Percentiles rank a stretch among this genome's conserved stretches.
Evolutionary conservation across 1,140 invertebrate genomes (phyloP).

Genomic region (Lepidotrigona ventralis): DNA sequence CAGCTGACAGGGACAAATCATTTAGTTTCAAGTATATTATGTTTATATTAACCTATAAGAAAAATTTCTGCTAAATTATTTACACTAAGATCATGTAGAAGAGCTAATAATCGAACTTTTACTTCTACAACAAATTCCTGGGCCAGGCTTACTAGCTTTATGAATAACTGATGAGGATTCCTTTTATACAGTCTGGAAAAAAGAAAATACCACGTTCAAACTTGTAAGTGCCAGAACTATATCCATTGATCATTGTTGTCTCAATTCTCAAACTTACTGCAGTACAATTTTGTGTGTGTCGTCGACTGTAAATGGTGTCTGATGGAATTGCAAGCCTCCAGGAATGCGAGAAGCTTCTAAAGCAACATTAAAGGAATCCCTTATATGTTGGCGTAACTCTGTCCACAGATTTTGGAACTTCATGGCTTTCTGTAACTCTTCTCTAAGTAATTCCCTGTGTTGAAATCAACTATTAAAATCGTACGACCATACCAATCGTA

Average conservation of each 20-base stretch:
- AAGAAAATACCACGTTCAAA: constrained; percentile 2
- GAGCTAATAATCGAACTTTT: constrained; percentile 82
- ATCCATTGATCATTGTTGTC: neutral
- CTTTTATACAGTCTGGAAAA: constrained; percentile 82
- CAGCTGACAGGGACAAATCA: neutral
- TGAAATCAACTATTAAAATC: constrained; percentile 12
- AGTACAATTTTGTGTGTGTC: constrained; percentile 68
- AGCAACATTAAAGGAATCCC: constrained; percentile 78
- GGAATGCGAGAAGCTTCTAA: constrained; percentile 72
- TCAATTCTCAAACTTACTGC: constrained; percentile 58
- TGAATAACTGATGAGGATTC: constrained; percentile 83
- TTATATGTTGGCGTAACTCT: constrained; percentile 80
- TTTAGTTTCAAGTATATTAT: constrained; percentile 14
- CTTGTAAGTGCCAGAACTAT: neutral
- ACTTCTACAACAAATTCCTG: constrained; percentile 84
- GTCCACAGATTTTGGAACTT: constrained; percentile 81
- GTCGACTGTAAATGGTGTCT: constrained; percentile 61
- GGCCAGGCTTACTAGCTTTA: constrained; percentile 83
- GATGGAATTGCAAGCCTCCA: constrained; percentile 63
- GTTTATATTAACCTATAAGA: constrained; percentile 77
- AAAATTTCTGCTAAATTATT: constrained; percentile 81
- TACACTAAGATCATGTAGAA: constrained; percentile 77
- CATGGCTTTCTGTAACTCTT: constrained; percentile 80
- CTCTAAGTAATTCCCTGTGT: constrained; percentile 73
- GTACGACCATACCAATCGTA: neutral